phyloP scores from a whole-genome alignment of 2,888 invertebrate genomes.

The Dermolepida albohirtum region DNA sequence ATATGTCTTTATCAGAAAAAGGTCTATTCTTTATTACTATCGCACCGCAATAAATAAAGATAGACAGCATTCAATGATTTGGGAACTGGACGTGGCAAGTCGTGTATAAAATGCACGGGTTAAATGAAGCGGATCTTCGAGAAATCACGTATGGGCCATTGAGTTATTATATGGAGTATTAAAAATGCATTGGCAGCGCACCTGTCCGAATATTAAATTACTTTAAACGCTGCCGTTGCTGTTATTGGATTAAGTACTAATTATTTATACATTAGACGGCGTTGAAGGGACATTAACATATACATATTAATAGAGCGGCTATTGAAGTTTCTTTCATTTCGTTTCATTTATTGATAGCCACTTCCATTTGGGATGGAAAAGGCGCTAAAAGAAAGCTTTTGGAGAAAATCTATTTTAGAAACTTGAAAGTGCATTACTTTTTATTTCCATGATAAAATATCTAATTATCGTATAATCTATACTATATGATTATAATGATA shows the following conservation, averaged over 20 bases:
- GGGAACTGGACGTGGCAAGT: neutral
- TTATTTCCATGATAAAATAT: too few relatives aligned
- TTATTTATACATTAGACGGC: constrained; percentile 14
- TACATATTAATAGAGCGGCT: neutral
- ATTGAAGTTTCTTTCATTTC: neutral
- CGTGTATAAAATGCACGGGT: neutral
- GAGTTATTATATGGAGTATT: constrained; percentile 35
- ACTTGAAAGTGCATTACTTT: too few relatives aligned
- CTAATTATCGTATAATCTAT: too few relatives aligned
- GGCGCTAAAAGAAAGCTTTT: too few relatives aligned
- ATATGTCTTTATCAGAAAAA: too few relatives aligned
- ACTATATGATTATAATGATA: too few relatives aligned
- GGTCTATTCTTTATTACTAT: too few relatives aligned
- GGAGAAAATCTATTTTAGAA: too few relatives aligned
- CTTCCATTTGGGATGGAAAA: too few relatives aligned
- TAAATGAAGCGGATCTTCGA: constrained; percentile 37
- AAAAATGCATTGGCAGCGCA: constrained; percentile 23
- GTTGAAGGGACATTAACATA: constrained; percentile 1
- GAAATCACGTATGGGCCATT: constrained; percentile 39
- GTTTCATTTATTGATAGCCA: too few relatives aligned
- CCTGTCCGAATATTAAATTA: constrained; percentile 29
- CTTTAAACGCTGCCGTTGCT: constrained; percentile 1
- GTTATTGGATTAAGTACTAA: constrained; percentile 16
- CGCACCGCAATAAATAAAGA: too few relatives aligned
- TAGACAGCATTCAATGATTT: neutral